These are phyloP conservation scores for Coremacera marginata DNA, from an alignment of 2,888 invertebrate species.

Conservation along the genomic window DNA sequence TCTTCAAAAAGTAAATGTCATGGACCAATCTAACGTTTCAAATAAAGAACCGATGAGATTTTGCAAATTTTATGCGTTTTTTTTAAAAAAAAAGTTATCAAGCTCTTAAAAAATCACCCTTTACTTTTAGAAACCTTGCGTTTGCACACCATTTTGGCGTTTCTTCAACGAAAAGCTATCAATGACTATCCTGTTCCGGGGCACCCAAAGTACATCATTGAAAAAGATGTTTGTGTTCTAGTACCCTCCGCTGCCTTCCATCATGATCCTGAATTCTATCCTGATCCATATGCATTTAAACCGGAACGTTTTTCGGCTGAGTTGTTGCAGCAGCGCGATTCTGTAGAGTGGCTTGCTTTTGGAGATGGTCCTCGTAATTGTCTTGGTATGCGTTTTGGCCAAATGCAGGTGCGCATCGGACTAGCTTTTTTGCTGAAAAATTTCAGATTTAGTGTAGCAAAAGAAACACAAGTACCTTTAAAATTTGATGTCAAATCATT, in stretches of 20 bases:
- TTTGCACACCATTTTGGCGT: constrained; percentile 71
- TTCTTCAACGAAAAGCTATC: constrained; percentile 71
- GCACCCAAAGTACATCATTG: constrained; percentile 69
- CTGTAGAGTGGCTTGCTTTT: constrained; percentile 62
- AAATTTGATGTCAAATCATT: constrained; percentile 47
- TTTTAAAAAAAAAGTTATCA: no score
- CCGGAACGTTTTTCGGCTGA: constrained; percentile 75
- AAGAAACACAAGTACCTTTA: constrained; percentile 56
- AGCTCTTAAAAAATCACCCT: no score
- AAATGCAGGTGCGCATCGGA: constrained; percentile 61
- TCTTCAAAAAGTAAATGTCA: no score
- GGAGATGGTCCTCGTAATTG: constrained; percentile 65
- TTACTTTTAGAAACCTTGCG: constrained; percentile 72
- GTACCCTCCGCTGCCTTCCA: constrained; percentile 71
- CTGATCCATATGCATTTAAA: constrained; percentile 73
- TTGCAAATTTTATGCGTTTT: no score
- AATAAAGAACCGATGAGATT: no score
- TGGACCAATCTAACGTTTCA: no score
- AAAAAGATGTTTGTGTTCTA: constrained; percentile 60
- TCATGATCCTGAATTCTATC: constrained; percentile 70
- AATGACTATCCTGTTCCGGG: constrained; percentile 71
- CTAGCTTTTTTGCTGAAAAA: constrained; percentile 56
- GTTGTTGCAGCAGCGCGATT: constrained; percentile 67
- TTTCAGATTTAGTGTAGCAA: constrained; percentile 55
- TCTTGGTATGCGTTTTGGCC: constrained; percentile 63